Evolutionary conservation across 2,797 vertebrate genomes (phyloP).

Genomic region (Onychomys leucogaster): DNA sequence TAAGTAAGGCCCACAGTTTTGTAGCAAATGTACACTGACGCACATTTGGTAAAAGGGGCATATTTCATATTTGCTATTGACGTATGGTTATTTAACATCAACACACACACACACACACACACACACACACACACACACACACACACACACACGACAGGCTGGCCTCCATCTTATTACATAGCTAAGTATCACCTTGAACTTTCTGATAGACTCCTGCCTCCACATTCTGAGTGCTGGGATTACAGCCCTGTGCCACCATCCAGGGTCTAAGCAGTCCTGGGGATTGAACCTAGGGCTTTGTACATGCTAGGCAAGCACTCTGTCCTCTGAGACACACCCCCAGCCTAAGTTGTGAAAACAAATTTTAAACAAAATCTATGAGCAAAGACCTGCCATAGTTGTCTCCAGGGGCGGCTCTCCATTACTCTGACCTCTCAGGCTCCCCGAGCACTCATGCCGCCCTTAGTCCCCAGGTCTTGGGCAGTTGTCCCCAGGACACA

Average conservation of each 20-base stretch:
- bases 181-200: neutral
- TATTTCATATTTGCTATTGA: neutral
- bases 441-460: fast-evolving
- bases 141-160: neutral
- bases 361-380: neutral
- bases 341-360: neutral
- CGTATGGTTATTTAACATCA: neutral
- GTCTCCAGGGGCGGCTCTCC: neutral
- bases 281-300: neutral
- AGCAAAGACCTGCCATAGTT: neutral
- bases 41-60: neutral
- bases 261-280: neutral
- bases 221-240: no score
- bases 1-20: neutral
- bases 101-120: neutral
- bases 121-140: neutral
- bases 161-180: neutral
- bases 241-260: neutral
- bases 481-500: no score
- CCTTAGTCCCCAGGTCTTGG: neutral
- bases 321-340: neutral
- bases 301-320: no score
- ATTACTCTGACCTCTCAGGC: neutral
- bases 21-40: neutral
- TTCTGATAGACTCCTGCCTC: neutral